phyloP scores from a whole-genome alignment of 2,888 invertebrate genomes.

The Acanthosepion lycidas region DNA sequence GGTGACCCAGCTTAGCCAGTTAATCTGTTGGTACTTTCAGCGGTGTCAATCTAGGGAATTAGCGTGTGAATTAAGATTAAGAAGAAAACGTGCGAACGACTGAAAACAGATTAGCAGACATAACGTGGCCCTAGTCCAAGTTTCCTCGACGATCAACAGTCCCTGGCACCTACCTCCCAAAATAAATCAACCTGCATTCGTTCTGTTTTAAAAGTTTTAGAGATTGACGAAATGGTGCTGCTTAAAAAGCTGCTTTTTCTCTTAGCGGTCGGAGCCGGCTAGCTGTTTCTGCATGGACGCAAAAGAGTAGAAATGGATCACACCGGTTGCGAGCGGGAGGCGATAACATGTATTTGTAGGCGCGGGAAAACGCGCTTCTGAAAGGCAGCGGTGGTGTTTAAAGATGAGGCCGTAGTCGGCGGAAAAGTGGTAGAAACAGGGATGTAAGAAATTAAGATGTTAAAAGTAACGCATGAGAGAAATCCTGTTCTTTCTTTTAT shows the following conservation, averaged over 20 bases:
- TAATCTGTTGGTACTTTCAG: conserved; percentile 14
- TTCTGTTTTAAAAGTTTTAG: background rate
- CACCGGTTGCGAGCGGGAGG: background rate
- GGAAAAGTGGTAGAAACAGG: no score
- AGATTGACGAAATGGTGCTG: no score
- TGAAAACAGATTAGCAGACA: background rate
- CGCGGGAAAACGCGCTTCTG: no score
- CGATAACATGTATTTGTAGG: background rate
- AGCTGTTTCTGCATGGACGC: background rate
- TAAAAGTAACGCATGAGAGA: no score
- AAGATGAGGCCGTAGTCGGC: no score
- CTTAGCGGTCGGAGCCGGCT: background rate
- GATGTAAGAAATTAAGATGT: no score
- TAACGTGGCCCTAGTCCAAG: background rate
- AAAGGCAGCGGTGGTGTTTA: no score
- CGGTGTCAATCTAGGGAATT: conserved; percentile 33
- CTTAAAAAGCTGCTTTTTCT: background rate
- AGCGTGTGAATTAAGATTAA: conserved; percentile 15
- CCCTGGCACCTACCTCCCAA: background rate
- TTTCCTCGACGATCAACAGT: background rate
- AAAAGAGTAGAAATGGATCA: background rate
- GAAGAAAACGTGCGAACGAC: background rate
- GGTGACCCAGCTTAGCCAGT: conserved; percentile 33
- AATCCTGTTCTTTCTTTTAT: no score
- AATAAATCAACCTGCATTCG: background rate